Evolutionary conservation across 2,797 vertebrate genomes (phyloP).

Genomic region (Ctenochaetus hawaiiensis): DNA sequence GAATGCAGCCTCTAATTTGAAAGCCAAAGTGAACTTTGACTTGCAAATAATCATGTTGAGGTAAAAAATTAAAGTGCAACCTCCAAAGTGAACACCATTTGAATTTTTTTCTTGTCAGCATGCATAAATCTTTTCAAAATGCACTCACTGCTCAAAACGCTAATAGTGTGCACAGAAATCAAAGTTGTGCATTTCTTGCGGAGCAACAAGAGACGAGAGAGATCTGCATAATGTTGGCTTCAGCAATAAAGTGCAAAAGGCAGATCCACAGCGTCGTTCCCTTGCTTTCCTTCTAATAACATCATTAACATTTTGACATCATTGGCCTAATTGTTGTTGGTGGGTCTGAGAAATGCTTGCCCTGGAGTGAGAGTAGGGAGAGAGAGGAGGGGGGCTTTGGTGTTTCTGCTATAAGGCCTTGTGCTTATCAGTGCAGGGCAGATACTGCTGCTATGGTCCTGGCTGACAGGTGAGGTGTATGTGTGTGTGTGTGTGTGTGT

Average conservation of each 20-base stretch:
- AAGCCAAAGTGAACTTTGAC: constrained; percentile 81
- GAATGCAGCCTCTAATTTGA: constrained; percentile 54
- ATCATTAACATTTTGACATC: constrained; percentile 76
- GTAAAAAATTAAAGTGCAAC: constrained; percentile 29
- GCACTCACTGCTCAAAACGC: constrained; percentile 66
- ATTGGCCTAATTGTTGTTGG: constrained; percentile 68
- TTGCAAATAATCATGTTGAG: constrained; percentile 75
- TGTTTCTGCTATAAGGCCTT: constrained; percentile 62
- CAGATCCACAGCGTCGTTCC: constrained; percentile 32
- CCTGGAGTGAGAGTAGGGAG: constrained; percentile 40
- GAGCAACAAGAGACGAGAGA: constrained; percentile 38
- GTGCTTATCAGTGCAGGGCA: constrained; percentile 79
- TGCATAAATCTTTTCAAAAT: constrained; percentile 71
- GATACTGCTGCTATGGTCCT: constrained; percentile 69
- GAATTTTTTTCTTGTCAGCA: constrained; percentile 72
- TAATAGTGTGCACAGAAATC: constrained; percentile 64
- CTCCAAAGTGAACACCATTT: constrained; percentile 65
- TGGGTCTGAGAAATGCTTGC: constrained; percentile 58
- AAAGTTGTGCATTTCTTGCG: constrained; percentile 51
- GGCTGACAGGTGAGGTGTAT: constrained; percentile 73
- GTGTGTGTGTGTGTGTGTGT: too few species aligned
- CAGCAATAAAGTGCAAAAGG: constrained; percentile 46
- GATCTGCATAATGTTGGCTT: constrained; percentile 67
- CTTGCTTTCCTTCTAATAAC: constrained; percentile 58
- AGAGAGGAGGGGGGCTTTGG: constrained; percentile 13